Evolutionary conservation across 1,140 invertebrate species (phyloP).

Genomic region (Leptopilina boulardi): DNA sequence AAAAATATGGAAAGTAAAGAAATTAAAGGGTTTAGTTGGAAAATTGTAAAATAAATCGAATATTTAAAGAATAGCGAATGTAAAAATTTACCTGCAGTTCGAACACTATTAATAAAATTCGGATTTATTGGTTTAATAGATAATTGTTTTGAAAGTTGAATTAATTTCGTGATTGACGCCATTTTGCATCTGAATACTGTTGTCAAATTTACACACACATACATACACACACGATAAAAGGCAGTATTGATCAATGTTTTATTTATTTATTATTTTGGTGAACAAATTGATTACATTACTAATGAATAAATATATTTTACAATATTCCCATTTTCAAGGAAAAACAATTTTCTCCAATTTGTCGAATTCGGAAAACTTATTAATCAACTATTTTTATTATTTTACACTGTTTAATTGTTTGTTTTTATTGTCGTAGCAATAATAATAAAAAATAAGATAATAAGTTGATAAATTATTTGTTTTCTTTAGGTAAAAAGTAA

Average conservation of each 20-base stretch:
- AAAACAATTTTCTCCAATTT: no score
- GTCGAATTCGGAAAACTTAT: no score
- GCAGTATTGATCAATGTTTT: not conserved
- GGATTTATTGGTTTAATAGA: not conserved
- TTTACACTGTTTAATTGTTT: no score
- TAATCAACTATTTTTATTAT: no score
- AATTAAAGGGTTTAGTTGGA: not conserved
- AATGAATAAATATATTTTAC: no score
- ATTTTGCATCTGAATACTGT: not conserved
- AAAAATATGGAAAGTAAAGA: not conserved
- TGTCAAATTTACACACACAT: not conserved
- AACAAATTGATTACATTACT: no score
- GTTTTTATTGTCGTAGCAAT: not conserved
- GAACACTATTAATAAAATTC: not conserved
- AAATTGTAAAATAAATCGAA: not conserved
- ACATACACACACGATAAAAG: not conserved
- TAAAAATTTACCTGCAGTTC: constrained; percentile 2
- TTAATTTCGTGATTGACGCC: constrained; percentile 1
- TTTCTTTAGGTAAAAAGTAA: not conserved
- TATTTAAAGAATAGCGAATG: not conserved
- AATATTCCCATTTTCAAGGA: no score
- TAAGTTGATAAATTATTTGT: not conserved
- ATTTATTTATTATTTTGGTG: not conserved
- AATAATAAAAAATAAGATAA: not conserved
- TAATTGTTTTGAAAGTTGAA: constrained; percentile 25